Evolutionary conservation across 2,888 invertebrate species (phyloP).

Genomic region (Dryadula phaetusa): DNA sequence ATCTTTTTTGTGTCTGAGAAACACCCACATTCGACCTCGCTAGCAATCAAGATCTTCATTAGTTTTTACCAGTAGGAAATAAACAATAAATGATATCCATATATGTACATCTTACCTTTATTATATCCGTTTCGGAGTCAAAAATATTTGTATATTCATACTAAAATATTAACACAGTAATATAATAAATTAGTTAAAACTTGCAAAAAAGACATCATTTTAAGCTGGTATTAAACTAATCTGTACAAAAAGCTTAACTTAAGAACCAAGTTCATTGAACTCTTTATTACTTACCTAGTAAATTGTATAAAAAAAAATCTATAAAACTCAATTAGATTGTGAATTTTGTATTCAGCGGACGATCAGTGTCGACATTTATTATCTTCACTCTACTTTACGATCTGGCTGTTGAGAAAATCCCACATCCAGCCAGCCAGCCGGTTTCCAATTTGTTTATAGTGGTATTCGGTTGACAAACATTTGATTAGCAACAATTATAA

Average conservation of each 20-base stretch:
- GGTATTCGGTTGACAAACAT: conserved; percentile 1
- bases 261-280: conserved; percentile 31
- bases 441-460: conserved; percentile 18
- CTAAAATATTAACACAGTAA: too few species aligned
- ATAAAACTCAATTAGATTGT: conserved; percentile 32
- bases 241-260: not conserved
- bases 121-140: not conserved
- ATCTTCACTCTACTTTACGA: conserved; percentile 34
- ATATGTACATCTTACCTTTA: not conserved
- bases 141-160: too few species aligned
- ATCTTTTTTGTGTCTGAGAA: not conserved
- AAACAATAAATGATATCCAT: conserved; percentile 6
- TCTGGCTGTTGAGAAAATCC: conserved; percentile 22
- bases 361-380: conserved; percentile 36
- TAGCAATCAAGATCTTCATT: not conserved
- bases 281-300: conserved; percentile 22
- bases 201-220: too few species aligned
- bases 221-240: not conserved
- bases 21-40: conserved; percentile 13
- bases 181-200: too few species aligned
- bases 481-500: not conserved
- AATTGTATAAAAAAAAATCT: conserved; percentile 21
- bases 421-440: not conserved
- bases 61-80: conserved; percentile 11
- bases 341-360: conserved; percentile 32